Evolutionary conservation across 2,797 vertebrate genomes (phyloP).

Genomic region (Pogoniulus pusillus): DNA sequence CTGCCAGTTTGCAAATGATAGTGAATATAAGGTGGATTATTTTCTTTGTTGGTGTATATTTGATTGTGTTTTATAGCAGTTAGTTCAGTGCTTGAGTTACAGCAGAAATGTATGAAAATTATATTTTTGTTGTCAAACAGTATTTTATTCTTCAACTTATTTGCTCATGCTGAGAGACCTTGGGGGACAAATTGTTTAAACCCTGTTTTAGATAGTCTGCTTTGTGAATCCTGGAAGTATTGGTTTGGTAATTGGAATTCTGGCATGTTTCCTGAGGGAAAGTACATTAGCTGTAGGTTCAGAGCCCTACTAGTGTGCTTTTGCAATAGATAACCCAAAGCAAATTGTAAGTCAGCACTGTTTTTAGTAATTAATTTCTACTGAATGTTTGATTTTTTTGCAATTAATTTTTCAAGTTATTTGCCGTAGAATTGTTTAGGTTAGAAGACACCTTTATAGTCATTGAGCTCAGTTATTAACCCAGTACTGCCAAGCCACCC

Average conservation of each 20-base stretch:
- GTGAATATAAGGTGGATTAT: not conserved
- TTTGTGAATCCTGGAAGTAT: not conserved
- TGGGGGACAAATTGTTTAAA: accelerated
- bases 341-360: not conserved
- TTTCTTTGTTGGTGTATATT: not conserved
- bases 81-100: not conserved
- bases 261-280: accelerated
- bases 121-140: not conserved
- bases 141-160: not conserved
- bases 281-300: not conserved
- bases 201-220: not conserved
- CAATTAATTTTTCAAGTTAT: not conserved
- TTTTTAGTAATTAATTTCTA: not conserved
- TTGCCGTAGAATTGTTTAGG: not conserved
- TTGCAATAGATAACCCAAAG: not conserved
- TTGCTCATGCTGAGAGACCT: too few relatives aligned
- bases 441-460: too few relatives aligned
- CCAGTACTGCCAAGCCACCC: not conserved
- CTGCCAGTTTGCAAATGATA: not conserved
- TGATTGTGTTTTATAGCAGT: not conserved
- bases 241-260: accelerated
- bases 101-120: not conserved
- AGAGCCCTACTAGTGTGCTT: not conserved
- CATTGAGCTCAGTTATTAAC: not conserved
- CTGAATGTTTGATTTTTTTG: not conserved